Percentiles rank a stretch among this genome's conserved stretches.
phyloP scores from a whole-genome alignment of 2,797 vertebrate species.

The Tolypeutes matacus region DNA sequence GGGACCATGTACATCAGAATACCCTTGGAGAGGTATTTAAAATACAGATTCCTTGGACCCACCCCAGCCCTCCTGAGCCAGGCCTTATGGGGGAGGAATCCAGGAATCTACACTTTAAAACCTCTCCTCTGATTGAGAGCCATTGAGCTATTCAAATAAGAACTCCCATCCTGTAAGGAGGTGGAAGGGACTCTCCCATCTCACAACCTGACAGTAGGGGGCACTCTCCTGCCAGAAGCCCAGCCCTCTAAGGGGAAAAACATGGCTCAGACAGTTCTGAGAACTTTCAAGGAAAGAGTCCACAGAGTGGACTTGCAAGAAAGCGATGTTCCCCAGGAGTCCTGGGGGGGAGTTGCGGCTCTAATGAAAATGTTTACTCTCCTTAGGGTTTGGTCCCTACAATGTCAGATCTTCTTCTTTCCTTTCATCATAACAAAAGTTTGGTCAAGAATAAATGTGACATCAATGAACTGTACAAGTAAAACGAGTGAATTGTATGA shows the following conservation, averaged over 20 bases:
- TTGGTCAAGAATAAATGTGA: neutral
- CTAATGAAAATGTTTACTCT: slow-evolving; percentile 52
- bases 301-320: neutral
- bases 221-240: neutral
- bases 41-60: neutral
- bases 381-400: neutral
- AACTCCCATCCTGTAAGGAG: neutral
- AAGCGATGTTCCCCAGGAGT: neutral
- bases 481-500: neutral
- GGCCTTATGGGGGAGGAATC: neutral
- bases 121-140: neutral
- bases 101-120: neutral
- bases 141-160: neutral
- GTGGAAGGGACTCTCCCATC: neutral
- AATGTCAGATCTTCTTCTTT: slow-evolving; percentile 28
- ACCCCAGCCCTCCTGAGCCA: neutral
- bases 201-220: neutral
- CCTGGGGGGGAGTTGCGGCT: neutral
- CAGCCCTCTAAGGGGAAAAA: neutral
- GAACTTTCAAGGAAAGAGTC: neutral
- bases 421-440: neutral
- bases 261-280: accelerated
- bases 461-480: neutral
- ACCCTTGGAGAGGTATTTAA: neutral
- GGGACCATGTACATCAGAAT: neutral